Evolutionary conservation across 2,797 vertebrate species (phyloP), one percentile per base, ranked within the genome.

Genomic region (Onychomys arenicola): DNA sequence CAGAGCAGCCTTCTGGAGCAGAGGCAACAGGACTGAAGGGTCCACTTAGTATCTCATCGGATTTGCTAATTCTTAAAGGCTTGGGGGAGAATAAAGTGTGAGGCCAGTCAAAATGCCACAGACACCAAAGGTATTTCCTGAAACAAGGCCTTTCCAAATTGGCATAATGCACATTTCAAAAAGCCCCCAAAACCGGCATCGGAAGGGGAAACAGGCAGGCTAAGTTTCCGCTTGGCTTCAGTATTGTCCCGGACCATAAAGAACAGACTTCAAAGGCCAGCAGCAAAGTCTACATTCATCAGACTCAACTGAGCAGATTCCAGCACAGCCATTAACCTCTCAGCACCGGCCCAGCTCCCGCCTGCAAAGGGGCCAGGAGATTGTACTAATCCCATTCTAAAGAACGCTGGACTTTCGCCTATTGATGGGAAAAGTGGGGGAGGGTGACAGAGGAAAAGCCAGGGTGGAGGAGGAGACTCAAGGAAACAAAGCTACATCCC

Each of bases 331-430:
- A 99, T 99, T 98, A 98, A 98, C 98, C 98, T 98, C 98, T 99
- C 98, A 98, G 98, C 99, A 98, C 98, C 97, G 14, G 97, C 97
- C 98, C 98, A 98, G 98, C 98, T 98, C 96, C 97, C 96, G 98
- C 98, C 98, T 98, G 98, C 97, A 97, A 97, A 98, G 97, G 97
- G 98, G 98, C 98, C 82, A 23, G 98, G 98, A 98, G 98, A 98
- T 98, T 98, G 97, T 92, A 98, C 98, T 99, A 99, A 99, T 99
- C 98, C 98, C 97, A 97, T 98, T 98, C 98, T 99, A 97, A 99
- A 98, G 98, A 98, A 98, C 98, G 98, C 98, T 97, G 98, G 98
- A 98, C 98, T 98, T 98, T 98, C 97, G 97, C 98, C 98, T 98
- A 98, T 97, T 96, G 98, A 98, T 98, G 98, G 98, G 98, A 98